phyloP scores from a whole-genome alignment of 2,797 vertebrate genomes.

The Gorsachius magnificus region DNA sequence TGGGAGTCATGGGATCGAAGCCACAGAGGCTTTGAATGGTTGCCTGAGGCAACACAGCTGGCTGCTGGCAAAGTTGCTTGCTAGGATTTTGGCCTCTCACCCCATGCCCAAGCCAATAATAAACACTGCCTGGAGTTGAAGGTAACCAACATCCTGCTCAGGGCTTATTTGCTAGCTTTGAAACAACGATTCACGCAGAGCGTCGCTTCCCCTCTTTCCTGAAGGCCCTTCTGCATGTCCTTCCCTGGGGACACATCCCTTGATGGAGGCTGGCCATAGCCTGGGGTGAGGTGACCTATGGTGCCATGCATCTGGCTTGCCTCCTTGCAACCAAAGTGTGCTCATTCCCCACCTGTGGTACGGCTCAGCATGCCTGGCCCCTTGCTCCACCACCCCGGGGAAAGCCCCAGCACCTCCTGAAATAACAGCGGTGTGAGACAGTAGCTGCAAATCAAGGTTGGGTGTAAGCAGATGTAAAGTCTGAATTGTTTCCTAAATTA shows the following conservation, averaged over 20 bases:
- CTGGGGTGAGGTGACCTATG: not conserved
- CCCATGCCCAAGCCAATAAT: not conserved
- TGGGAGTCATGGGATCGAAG: accelerated
- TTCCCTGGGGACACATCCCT: not conserved
- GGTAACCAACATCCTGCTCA: not conserved
- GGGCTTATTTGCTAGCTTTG: not conserved
- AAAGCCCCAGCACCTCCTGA: not conserved
- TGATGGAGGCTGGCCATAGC: not conserved
- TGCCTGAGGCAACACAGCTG: conserved; percentile 3
- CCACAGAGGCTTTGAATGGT: not conserved
- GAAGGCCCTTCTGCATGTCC: not conserved
- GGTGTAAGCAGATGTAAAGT: not conserved
- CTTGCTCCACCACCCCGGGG: accelerated
- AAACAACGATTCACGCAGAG: not conserved
- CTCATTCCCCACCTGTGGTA: not conserved
- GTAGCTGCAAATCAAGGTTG: not conserved
- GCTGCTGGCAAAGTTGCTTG: not conserved
- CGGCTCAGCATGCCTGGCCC: not conserved
- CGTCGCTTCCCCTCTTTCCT: not conserved
- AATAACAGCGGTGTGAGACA: not conserved
- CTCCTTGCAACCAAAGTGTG: accelerated
- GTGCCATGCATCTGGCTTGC: not conserved
- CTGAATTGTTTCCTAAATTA: not conserved
- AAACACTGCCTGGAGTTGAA: not conserved
- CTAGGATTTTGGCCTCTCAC: not conserved